phyloP scores from a whole-genome alignment of 2,797 vertebrate genomes.

The Acanthiza pusilla region DNA sequence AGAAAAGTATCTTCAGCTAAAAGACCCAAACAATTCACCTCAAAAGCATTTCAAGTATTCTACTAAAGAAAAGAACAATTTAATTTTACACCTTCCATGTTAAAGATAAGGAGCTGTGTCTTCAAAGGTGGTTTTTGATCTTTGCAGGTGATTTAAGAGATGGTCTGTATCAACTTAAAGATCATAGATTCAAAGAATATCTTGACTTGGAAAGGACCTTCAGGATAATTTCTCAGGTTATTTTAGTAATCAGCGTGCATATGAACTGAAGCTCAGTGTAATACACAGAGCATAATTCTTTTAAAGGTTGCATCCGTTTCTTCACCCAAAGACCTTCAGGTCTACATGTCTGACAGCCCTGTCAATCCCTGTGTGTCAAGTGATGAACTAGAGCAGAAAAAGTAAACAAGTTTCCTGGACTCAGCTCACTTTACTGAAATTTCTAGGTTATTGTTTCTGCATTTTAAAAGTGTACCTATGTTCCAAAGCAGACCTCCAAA shows the following conservation, averaged over 20 bases:
- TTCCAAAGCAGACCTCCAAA: neutral
- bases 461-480: neutral
- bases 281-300: neutral
- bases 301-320: neutral
- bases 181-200: neutral
- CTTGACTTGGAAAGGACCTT: neutral
- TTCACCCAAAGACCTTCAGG: neutral
- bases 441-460: neutral
- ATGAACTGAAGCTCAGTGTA: neutral
- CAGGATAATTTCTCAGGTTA: neutral
- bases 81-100: neutral
- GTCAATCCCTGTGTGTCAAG: neutral
- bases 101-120: neutral
- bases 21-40: neutral
- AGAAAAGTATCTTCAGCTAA: neutral
- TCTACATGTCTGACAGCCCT: neutral
- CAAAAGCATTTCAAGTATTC: neutral
- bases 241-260: neutral
- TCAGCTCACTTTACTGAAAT: neutral
- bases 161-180: neutral
- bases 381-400: neutral
- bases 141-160: neutral
- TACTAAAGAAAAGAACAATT: neutral
- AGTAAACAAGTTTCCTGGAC: neutral
- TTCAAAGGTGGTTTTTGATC: neutral